Evolutionary conservation across 1,140 invertebrate genomes (phyloP).

Genomic region (Platorchestia sp.): DNA sequence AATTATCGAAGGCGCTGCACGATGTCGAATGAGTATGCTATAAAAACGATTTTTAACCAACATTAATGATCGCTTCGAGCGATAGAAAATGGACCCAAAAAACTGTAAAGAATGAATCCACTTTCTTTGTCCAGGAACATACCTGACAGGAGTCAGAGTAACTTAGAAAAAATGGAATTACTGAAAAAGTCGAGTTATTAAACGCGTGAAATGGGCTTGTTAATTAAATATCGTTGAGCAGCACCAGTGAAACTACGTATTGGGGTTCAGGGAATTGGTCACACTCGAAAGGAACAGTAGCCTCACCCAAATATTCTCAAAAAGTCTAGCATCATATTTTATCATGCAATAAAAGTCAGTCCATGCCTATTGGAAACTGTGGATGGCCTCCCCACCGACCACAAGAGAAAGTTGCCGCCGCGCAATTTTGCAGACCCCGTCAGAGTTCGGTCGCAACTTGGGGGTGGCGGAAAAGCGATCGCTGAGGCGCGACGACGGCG

Average conservation of each 20-base stretch:
- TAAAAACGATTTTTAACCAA: neutral
- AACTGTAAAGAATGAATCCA: neutral
- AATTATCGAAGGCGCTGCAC: neutral
- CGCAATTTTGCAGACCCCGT: neutral
- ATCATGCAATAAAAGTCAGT: conserved; percentile 52
- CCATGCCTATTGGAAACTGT: conserved; percentile 22
- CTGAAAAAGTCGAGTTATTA: neutral
- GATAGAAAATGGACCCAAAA: neutral
- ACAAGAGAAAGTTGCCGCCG: neutral
- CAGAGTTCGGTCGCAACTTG: neutral
- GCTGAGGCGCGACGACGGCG: neutral
- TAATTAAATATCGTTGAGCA: neutral
- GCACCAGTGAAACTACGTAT: neutral
- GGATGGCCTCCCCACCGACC: neutral
- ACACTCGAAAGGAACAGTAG: neutral
- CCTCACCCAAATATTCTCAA: conserved; percentile 34
- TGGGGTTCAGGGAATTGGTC: neutral
- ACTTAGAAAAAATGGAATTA: neutral
- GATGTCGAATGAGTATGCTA: neutral
- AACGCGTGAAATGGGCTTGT: neutral
- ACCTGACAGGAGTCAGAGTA: neutral
- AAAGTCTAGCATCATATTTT: conserved; percentile 50
- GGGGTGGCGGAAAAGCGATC: neutral
- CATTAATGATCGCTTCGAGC: neutral
- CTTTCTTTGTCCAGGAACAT: neutral